Evolutionary conservation across 2,888 invertebrate species (phyloP).

Genomic region (Rotaria sp.): DNA sequence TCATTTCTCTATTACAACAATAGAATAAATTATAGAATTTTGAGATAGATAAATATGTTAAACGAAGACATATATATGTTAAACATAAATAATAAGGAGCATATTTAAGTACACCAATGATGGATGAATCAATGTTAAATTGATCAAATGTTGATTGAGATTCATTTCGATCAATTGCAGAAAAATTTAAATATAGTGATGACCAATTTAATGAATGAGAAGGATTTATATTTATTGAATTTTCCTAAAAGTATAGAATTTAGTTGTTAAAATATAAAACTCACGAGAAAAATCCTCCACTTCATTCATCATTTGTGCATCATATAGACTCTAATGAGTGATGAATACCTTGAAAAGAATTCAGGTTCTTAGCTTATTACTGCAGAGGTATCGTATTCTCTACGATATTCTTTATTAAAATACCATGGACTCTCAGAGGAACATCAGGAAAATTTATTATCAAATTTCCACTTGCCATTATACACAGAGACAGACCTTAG

Average conservation of each 20-base stretch:
- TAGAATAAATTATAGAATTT: not conserved
- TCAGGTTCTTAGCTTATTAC: no score
- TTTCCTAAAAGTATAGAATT: not conserved
- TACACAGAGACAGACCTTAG: no score
- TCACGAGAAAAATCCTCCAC: no score
- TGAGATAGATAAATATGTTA: not conserved
- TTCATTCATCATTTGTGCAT: no score
- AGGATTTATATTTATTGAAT: not conserved
- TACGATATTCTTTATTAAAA: no score
- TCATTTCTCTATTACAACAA: not conserved
- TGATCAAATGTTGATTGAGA: conserved; percentile 19
- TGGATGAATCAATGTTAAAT: not conserved
- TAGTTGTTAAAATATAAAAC: no score
- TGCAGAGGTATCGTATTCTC: no score
- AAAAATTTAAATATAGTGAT: not conserved
- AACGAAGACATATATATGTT: conserved; percentile 21
- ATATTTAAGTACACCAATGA: not conserved
- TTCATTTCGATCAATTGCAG: not conserved
- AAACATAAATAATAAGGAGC: conserved; percentile 14
- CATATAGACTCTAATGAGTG: no score
- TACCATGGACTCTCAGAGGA: no score
- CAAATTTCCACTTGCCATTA: no score
- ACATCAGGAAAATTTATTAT: no score
- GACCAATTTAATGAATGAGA: not conserved
- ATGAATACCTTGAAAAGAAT: no score